These are phyloP conservation scores for Ephydatia muelleri DNA, from an alignment of 37 sponge, comb jelly and placozoan genomes.

Conservation along the genomic window DNA sequence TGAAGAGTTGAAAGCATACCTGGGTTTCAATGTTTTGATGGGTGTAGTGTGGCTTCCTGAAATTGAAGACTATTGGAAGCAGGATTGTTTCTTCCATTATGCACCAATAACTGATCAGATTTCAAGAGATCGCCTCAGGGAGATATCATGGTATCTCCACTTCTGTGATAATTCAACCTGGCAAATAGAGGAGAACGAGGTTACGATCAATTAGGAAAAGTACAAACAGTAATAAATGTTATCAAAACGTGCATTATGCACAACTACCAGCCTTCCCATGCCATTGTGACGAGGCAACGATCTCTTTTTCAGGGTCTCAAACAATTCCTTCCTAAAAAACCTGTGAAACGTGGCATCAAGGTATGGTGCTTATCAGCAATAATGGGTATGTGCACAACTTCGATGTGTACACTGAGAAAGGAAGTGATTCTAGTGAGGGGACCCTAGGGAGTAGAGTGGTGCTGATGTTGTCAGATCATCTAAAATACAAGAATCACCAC, in stretches of 20 bases:
- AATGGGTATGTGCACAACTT: conserved; percentile 26
- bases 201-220: conserved; percentile 24
- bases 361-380: conserved; percentile 13
- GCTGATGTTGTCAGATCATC: conserved; percentile 1
- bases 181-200: conserved; percentile 5
- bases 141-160: conserved; percentile 31
- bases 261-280: background rate
- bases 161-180: conserved; percentile 22
- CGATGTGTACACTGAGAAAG: conserved; percentile 31
- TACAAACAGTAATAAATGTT: conserved; percentile 1
- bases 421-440: background rate
- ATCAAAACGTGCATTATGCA: background rate
- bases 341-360: conserved; percentile 52
- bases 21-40: conserved; percentile 25
- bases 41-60: too few relatives aligned
- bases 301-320: conserved; percentile 45
- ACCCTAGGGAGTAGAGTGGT: conserved; percentile 35
- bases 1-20: conserved; percentile 21
- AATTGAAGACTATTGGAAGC: too few relatives aligned
- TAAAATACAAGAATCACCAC: conserved; percentile 12
- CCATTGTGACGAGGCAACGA: conserved; percentile 38
- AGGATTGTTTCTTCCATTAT: too few relatives aligned
- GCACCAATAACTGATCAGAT: too few relatives aligned
- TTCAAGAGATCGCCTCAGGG: conserved; percentile 8
- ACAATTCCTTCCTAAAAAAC: conserved; percentile 58